Evolutionary conservation across 2,113 vertebrate genomes (phyloP).

Genomic region (Talpa occidentalis): DNA sequence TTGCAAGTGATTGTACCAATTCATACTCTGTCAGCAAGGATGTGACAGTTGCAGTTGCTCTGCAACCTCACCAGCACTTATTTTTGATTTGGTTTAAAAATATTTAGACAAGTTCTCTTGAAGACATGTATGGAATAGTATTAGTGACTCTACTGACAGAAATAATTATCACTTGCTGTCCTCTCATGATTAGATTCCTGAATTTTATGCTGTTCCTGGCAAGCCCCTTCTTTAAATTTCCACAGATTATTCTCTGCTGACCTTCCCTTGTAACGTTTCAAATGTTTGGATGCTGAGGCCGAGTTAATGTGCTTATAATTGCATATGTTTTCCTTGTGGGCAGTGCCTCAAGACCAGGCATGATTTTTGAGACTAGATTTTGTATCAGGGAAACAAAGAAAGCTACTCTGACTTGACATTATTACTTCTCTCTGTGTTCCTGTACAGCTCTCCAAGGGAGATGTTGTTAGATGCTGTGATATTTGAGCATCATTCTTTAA

Average conservation of each 20-base stretch:
- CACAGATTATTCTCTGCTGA: background rate
- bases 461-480: background rate
- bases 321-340: background rate
- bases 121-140: background rate
- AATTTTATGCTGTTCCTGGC: background rate
- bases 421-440: background rate
- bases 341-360: background rate
- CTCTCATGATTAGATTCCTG: background rate
- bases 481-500: fast-evolving
- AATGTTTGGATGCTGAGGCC: background rate
- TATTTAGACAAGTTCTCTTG: background rate
- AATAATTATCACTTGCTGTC: background rate
- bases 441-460: background rate
- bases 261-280: background rate
- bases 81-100: background rate
- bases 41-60: background rate
- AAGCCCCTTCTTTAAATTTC: background rate
- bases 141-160: background rate
- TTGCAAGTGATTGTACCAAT: background rate
- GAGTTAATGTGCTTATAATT: background rate
- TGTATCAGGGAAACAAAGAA: background rate
- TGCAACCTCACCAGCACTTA: background rate
- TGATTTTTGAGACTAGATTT: constrained; percentile 38
- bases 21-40: background rate
- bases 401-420: background rate